Evolutionary conservation across 2,888 invertebrate genomes (phyloP).

Genomic region (Drosophila antonietae): DNA sequence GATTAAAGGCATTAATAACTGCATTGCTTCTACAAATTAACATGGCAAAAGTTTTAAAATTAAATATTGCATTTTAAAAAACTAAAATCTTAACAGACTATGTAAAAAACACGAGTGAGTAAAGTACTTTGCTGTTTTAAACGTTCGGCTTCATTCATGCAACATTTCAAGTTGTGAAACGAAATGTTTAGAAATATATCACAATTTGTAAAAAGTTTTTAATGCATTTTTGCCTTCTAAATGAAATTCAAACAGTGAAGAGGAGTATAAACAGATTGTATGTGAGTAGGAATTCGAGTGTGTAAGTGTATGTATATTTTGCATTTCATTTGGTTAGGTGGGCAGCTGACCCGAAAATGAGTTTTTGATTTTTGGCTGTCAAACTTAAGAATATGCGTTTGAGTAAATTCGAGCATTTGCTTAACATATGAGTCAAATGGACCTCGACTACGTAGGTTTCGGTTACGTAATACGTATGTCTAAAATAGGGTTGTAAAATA

Average conservation of each 20-base stretch:
- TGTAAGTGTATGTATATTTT: neutral
- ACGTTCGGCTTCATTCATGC: conserved; percentile 62
- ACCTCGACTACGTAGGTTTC: neutral
- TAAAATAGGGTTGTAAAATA: conserved; percentile 25
- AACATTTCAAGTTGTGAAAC: conserved; percentile 70
- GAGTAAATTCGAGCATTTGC: conserved; percentile 64
- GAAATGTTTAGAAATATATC: conserved; percentile 83
- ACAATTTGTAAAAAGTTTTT: conserved; percentile 81
- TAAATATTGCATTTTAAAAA: conserved; percentile 69
- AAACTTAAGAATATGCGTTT: conserved; percentile 53
- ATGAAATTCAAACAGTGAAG: conserved; percentile 47
- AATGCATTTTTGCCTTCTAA: conserved; percentile 69
- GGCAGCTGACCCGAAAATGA: conserved; percentile 22
- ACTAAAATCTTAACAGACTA: conserved; percentile 63
- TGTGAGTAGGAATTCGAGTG: conserved; percentile 20
- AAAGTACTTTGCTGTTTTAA: conserved; percentile 69
- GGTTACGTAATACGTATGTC: conserved; percentile 2
- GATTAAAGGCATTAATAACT: conserved; percentile 51
- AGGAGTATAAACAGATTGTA: neutral
- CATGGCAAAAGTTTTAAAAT: conserved; percentile 71
- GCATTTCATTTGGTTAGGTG: conserved; percentile 21
- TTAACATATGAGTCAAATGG: conserved; percentile 25
- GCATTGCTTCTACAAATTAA: conserved; percentile 73
- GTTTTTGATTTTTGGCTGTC: conserved; percentile 67
- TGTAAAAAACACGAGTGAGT: conserved; percentile 45